Evolutionary conservation across 1,140 invertebrate species (phyloP), one percentile per base, ranked within the genome.

Genomic region (Macrostomum lignano): DNA sequence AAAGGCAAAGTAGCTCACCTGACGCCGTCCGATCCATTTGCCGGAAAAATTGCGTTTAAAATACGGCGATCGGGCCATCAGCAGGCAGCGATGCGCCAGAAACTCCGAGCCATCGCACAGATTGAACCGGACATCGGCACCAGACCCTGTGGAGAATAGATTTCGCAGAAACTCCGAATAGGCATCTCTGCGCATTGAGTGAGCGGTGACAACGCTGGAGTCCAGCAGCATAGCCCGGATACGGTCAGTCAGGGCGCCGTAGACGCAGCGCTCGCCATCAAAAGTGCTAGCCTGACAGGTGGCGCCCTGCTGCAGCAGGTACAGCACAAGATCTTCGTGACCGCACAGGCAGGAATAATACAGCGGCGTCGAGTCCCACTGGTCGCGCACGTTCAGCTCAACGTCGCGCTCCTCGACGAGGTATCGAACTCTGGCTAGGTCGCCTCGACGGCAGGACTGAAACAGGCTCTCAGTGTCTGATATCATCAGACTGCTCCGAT

Each of bases 331-430:
- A 20, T 60, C 52, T 22, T 45, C 40, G 43, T 66, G 63, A 5
- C 64, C 64, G 55, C 64, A 66, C 5, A 65, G 42, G 46, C 63
- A 65, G 2, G 64, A 63, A 48, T 66, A 66, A 36, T 66, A 64
- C 53, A 65, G 37, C 15, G 64, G 64, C 17, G 62, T 62, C 31
- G 57, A 62, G 42, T 65, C 64, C 62, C 63, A 65, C 42, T 58
- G 58, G 36, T 65, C 64, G 39, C 61, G 45, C 2, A 61, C 41
- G 43, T 64, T 64, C 1, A 65, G 32, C 21, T 62, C 53, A 4
- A 64, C 42, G 41, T 64, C 63, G 42, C 61, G 62, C 17, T 60
- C 46, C 38, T 65, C 62, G 9, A 65, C 53, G n/a, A 65, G 44
- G 39, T 58, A 46, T 38, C 52, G 45, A 1, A 60, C 44, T 40